A percentile compares a stretch with the other conserved stretches of the same genome.
Evolutionary conservation across 2,888 invertebrate genomes (phyloP).

Genomic region (Dynastes maya): DNA sequence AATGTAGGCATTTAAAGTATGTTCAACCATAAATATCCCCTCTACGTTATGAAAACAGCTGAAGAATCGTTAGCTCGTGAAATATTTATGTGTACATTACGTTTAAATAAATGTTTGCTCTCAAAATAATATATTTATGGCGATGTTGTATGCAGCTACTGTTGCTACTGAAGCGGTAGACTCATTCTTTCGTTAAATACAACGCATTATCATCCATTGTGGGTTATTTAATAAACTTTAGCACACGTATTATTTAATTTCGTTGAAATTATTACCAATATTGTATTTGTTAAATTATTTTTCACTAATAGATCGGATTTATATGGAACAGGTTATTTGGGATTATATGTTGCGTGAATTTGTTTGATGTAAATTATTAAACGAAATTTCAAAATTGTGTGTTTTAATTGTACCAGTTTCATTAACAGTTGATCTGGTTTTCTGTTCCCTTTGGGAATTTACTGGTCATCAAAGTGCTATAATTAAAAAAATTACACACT

Average conservation of each 20-base stretch:
- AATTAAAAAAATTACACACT: too few species aligned
- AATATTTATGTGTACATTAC: conserved; percentile 13
- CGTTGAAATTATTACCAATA: not conserved
- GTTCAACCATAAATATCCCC: not conserved
- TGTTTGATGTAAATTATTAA: too few species aligned
- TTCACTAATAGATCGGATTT: not conserved
- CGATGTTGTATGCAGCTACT: not conserved
- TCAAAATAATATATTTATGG: not conserved
- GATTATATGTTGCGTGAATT: not conserved
- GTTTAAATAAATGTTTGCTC: conserved; percentile 12
- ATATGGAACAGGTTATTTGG: too few species aligned
- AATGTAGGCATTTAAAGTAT: not conserved
- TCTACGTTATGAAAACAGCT: not conserved
- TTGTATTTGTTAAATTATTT: not conserved
- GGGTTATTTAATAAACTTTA: not conserved
- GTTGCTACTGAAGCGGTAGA: not conserved
- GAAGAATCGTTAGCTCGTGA: not conserved
- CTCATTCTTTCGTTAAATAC: conserved; percentile 1
- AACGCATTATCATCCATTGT: not conserved
- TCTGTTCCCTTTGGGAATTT: too few species aligned
- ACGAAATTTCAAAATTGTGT: too few species aligned
- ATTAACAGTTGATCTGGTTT: too few species aligned
- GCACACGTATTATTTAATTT: not conserved
- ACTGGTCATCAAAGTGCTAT: too few species aligned
- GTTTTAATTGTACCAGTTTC: too few species aligned